phyloP scores from a whole-genome alignment of 2,113 vertebrate genomes.

The Oncorhynchus mykiss region DNA sequence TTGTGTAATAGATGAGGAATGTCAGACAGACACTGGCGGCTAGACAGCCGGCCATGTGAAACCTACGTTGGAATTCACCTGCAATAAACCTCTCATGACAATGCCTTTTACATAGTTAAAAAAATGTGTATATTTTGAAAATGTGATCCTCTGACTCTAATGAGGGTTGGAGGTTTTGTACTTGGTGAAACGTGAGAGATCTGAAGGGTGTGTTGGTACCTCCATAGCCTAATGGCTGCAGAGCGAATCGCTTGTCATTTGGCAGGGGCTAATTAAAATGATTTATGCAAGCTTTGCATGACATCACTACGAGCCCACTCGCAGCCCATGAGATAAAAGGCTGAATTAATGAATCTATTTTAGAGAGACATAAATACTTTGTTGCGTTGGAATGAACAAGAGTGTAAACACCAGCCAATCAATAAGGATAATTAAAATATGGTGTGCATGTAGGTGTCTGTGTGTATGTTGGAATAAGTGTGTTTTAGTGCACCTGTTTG shows the following conservation, averaged over 20 bases:
- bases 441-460: conserved; percentile 3
- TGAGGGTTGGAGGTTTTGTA: not conserved
- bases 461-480: conserved; percentile 4
- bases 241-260: conserved; percentile 35
- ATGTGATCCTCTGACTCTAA: not conserved
- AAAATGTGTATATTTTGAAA: not conserved
- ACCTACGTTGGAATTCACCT: not conserved
- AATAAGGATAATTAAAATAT: conserved; percentile 39
- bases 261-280: conserved; percentile 57
- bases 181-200: conserved; percentile 7
- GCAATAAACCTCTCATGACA: not conserved
- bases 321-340: conserved; percentile 31
- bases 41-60: not conserved
- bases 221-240: conserved; percentile 24
- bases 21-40: not conserved
- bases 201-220: conserved; percentile 14
- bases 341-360: conserved; percentile 52
- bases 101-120: not conserved
- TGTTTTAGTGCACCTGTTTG: conserved; percentile 6
- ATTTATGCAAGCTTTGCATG: conserved; percentile 51
- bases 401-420: conserved; percentile 28
- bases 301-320: conserved; percentile 41
- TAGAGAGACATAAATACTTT: conserved; percentile 22
- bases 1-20: not conserved
- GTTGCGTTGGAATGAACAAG: conserved; percentile 17